Conservation (phyloP, 1,140 invertebrate genomes). For the Bilobella aurantiaca region DNA sequence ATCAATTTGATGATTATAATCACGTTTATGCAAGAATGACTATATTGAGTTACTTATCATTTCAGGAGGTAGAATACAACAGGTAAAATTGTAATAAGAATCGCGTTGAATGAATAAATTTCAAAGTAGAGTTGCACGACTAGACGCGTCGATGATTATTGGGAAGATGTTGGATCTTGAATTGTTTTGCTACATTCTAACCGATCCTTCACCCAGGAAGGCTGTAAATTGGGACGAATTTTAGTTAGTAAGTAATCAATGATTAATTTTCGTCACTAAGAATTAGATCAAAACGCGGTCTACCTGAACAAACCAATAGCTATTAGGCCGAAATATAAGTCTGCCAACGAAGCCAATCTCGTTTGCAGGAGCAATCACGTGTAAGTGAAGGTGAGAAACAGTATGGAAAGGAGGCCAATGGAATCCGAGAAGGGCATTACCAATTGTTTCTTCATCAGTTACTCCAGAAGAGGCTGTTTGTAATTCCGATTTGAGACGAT, state of each 20-base stretch:
- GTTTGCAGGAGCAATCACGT: constrained; percentile 68
- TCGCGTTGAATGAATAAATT: no score
- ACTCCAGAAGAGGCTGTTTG: background rate
- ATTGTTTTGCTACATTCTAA: no score
- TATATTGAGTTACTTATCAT: no score
- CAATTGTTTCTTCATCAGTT: constrained; percentile 1
- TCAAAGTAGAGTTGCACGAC: no score
- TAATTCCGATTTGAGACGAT: constrained; percentile 38
- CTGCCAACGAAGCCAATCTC: constrained; percentile 59
- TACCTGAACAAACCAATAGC: constrained; percentile 66
- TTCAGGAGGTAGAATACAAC: no score
- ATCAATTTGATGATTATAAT: no score
- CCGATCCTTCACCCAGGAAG: constrained; percentile 40
- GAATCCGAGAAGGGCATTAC: constrained; percentile 53
- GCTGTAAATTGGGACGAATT: constrained; percentile 37
- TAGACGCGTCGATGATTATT: no score
- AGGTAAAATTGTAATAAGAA: no score
- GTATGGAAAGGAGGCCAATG: constrained; percentile 84
- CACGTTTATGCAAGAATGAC: no score
- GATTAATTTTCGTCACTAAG: background rate
- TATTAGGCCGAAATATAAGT: constrained; percentile 60
- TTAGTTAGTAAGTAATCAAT: constrained; percentile 2
- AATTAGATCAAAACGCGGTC: background rate
- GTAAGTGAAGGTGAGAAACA: constrained; percentile 73
- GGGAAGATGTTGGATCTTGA: no score